Percentiles rank a stretch among this genome's conserved stretches.
These are phyloP conservation scores for Myrmecobius fasciatus DNA, from an alignment of 2,113 vertebrate species.

Conservation along the genomic window DNA sequence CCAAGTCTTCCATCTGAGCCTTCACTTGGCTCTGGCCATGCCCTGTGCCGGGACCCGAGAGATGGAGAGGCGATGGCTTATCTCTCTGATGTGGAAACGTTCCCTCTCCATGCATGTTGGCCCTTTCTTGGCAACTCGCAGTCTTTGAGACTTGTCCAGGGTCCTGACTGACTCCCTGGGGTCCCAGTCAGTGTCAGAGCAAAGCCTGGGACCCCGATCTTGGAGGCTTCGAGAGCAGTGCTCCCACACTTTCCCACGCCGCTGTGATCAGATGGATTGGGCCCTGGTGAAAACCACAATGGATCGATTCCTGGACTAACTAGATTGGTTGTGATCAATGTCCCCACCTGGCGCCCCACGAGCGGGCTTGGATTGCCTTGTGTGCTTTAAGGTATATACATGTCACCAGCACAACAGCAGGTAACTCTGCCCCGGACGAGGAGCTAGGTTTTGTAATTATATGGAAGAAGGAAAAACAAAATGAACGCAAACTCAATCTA, in stretches of 20 bases:
- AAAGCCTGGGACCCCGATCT: neutral
- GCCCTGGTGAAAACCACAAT: neutral
- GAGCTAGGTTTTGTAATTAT: neutral
- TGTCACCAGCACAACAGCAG: neutral
- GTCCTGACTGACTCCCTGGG: no score
- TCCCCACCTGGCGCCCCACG: no score
- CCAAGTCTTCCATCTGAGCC: neutral
- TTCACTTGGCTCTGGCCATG: neutral
- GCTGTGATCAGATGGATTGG: neutral
- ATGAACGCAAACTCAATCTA: conserved; percentile 1
- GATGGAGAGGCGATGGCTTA: neutral
- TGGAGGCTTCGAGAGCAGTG: neutral
- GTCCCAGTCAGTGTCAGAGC: no score
- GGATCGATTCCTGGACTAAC: neutral
- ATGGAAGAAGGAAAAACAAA: neutral
- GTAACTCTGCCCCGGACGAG: neutral
- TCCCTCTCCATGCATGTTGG: neutral
- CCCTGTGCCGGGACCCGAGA: neutral
- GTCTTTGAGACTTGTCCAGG: neutral
- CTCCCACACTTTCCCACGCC: neutral
- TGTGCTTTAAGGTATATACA: neutral
- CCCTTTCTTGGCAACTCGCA: neutral
- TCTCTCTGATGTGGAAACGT: neutral
- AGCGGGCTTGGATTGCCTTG: neutral
- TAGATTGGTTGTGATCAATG: neutral